These are phyloP conservation scores for rabbit (Oryctolagus cuniculus) DNA, from an alignment of 2,113 vertebrate genomes.

Conservation along the genomic window DNA sequence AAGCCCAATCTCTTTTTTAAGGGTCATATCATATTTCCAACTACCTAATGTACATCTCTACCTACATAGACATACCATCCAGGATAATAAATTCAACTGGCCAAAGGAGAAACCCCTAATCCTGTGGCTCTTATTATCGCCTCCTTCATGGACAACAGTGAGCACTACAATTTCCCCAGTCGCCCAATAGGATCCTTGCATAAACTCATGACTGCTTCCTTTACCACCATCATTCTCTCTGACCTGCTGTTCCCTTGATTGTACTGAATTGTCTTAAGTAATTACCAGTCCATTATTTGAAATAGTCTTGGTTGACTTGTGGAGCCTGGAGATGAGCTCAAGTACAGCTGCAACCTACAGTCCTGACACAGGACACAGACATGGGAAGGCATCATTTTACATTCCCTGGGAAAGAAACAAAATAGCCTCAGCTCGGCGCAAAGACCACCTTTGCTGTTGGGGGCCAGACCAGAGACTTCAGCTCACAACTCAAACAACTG, in stretches of 20 bases:
- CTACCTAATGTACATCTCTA: background rate
- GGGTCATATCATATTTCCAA: slow-evolving; percentile 30
- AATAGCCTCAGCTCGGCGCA: background rate
- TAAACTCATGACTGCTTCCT: background rate
- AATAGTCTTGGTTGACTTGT: background rate
- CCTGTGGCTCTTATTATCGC: background rate
- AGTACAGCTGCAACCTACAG: background rate
- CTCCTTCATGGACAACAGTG: background rate
- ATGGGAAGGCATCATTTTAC: background rate
- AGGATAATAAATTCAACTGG: background rate
- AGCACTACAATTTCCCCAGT: background rate
- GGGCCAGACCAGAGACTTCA: background rate
- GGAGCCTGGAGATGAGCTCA: background rate
- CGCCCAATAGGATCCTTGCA: background rate
- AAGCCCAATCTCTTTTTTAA: background rate
- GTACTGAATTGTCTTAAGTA: background rate
- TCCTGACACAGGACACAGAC: background rate
- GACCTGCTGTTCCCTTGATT: background rate
- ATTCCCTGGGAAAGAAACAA: background rate
- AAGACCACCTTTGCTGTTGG: background rate
- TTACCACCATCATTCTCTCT: background rate
- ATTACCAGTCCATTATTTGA: slow-evolving; percentile 5
- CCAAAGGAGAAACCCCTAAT: slow-evolving; percentile 17
- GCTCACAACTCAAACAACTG: background rate
- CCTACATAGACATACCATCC: background rate